Percentiles rank a stretch among this genome's conserved stretches.
Conservation (phyloP, 2,888 invertebrate genomes). For the Mycogona germanica region DNA sequence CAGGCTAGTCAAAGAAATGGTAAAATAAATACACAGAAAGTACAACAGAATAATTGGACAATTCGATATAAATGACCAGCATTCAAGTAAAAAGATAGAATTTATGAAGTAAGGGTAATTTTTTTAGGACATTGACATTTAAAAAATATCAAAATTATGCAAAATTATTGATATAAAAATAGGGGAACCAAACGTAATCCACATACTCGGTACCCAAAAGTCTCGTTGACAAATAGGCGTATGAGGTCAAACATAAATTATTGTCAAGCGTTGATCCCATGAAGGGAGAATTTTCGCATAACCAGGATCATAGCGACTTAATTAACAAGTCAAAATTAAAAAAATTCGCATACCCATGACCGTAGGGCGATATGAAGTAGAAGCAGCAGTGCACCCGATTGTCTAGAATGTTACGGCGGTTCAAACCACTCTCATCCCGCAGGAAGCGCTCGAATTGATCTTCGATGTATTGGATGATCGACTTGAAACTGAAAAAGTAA, state of each 20-base stretch:
- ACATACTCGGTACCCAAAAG: too few species aligned
- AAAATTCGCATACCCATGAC: constrained; percentile 66
- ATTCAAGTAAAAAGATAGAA: constrained; percentile 16
- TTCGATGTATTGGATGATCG: constrained; percentile 93
- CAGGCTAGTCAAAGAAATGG: constrained; percentile 49
- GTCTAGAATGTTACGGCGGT: constrained; percentile 90
- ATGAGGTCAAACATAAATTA: too few species aligned
- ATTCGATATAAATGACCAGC: not conserved
- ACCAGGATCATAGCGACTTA: too few species aligned
- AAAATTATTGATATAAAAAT: not conserved
- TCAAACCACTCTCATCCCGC: constrained; percentile 86
- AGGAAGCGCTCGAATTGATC: constrained; percentile 90
- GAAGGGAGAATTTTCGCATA: too few species aligned
- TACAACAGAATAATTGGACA: not conserved
- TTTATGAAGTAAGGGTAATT: too few species aligned
- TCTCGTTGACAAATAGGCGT: too few species aligned
- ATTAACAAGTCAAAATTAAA: too few species aligned
- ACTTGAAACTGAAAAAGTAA: constrained; percentile 57
- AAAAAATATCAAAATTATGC: too few species aligned
- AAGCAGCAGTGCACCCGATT: constrained; percentile 96
- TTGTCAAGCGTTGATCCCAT: too few species aligned
- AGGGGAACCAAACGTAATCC: constrained; percentile 3
- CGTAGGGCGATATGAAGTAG: constrained; percentile 94
- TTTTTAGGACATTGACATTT: too few species aligned
- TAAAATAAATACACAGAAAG: constrained; percentile 7